Percentiles rank a stretch among this genome's conserved stretches.
These are phyloP conservation scores for Sarcophaga subvicina DNA, from an alignment of 2,888 invertebrate genomes.

Conservation along the genomic window DNA sequence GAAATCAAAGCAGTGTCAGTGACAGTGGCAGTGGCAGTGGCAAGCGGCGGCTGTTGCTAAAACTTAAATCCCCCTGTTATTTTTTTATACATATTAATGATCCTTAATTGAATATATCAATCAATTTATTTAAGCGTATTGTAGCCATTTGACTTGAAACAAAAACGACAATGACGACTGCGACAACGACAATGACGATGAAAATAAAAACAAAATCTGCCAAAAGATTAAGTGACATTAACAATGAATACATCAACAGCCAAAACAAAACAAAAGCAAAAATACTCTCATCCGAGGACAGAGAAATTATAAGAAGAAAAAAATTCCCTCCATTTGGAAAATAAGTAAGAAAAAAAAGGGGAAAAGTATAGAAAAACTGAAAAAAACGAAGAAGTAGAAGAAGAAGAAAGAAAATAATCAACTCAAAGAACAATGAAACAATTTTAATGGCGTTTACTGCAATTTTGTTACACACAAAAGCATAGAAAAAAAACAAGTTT, in stretches of 20 bases:
- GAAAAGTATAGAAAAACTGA: neutral
- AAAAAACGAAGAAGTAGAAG: too few species aligned
- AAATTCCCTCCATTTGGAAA: too few species aligned
- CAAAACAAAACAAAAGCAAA: slow-evolving; percentile 7
- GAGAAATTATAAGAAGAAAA: neutral
- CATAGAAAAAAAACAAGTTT: neutral
- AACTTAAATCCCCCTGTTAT: neutral
- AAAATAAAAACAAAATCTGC: neutral
- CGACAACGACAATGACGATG: neutral
- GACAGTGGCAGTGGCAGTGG: too few species aligned
- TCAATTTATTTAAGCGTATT: slow-evolving; percentile 63
- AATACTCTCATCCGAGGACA: neutral
- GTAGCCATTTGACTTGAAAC: slow-evolving; percentile 58
- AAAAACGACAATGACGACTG: too few species aligned
- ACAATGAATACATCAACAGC: slow-evolving; percentile 49
- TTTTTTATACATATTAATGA: slow-evolving; percentile 43
- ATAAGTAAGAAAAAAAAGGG: too few species aligned
- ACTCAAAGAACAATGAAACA: slow-evolving; percentile 55
- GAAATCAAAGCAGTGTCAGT: too few species aligned
- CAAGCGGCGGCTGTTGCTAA: too few species aligned
- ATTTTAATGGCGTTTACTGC: slow-evolving; percentile 62
- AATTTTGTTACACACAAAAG: slow-evolving; percentile 34
- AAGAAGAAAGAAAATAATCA: slow-evolving; percentile 29
- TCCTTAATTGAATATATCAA: slow-evolving; percentile 69
- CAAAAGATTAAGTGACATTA: slow-evolving; percentile 55